Evolutionary conservation across 1,140 invertebrate species (phyloP).

Genomic region (Lerema accius): DNA sequence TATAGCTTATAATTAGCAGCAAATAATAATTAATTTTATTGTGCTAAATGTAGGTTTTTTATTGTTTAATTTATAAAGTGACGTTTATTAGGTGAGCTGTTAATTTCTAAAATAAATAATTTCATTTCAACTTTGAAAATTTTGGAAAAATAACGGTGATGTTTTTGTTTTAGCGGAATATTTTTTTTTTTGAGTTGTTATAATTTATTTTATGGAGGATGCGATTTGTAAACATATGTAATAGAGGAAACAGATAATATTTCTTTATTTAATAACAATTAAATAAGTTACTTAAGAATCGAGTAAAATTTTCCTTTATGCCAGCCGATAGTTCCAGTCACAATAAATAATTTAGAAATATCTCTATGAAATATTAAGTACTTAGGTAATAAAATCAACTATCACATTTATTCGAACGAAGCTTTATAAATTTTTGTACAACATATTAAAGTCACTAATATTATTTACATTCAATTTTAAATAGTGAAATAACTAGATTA

Average conservation of each 20-base stretch:
- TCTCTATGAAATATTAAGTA: slow-evolving; percentile 78
- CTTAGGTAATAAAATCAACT: slow-evolving; percentile 78
- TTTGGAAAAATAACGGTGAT: no score
- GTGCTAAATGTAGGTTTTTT: no score
- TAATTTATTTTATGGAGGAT: no score
- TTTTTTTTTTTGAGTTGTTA: no score
- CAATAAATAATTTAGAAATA: slow-evolving; percentile 81
- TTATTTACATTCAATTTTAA: slow-evolving; percentile 52
- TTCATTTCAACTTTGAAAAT: no score
- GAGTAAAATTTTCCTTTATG: slow-evolving; percentile 36
- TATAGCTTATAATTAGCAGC: no score
- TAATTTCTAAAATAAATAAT: no score
- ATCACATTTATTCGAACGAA: slow-evolving; percentile 80
- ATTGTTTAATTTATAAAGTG: no score
- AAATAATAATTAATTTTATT: no score
- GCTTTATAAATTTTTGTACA: slow-evolving; percentile 71
- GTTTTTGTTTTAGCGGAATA: no score
- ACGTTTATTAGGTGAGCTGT: no score
- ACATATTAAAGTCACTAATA: slow-evolving; percentile 39
- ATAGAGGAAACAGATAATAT: slow-evolving; percentile 26
- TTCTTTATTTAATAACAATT: not conserved
- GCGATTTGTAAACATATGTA: slow-evolving; percentile 18
- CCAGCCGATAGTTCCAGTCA: slow-evolving; percentile 47
- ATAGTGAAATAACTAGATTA: slow-evolving; percentile 63
- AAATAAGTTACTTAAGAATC: slow-evolving; percentile 5